Base-by-base conservation (phyloP, 1,140 invertebrate genomes). In the Drosophila kepulauana region DNA sequence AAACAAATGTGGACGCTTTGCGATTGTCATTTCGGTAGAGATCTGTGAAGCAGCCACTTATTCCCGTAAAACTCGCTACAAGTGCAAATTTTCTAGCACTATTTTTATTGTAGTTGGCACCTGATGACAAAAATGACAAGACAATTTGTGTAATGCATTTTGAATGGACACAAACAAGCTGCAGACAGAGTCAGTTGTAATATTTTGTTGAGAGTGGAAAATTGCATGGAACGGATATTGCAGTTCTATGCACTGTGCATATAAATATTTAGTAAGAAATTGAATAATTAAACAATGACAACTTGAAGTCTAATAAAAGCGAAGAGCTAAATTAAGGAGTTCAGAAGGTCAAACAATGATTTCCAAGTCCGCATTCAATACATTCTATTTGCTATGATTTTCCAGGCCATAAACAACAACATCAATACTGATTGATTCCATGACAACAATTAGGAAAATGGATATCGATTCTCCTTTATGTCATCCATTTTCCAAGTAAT, bases 361-460 rank as follows among this genome's bases (percentile, higher is more conserved):
- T 64, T 20, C 11, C 46, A 10, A 33, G 1, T 5, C 13, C 3
- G 10, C 8, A 43, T 25, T 28, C 0, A 16, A 35, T 35, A n/a
- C 5, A 7, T 33, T 35, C 5, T 6, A 28, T 48, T 16, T 59
- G 41, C n/a, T 30, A 8, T 35, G n/a, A 33, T 48, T 49, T 48
- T 48, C 25, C 13, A 62, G 41, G 30, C 15, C 41, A 48, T 48
- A 61, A 46, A 33, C 11, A 63, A 63, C 15, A 20, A 46, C 38
- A 13, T 49, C 13, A 46, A 35, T 15, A 1, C 33, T 64, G 48
- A 61, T 61, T 61, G 58, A 61, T 61, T 61, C 20, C 3, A 45
- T 46, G 58, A 4, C 28, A 45, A 61, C n/a, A 65, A 72, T 65
- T 65, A 49, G 20, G 62, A 30, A 65, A 72, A 65, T 65, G 58